Evolutionary conservation across 1,140 invertebrate genomes (phyloP), one percentile per base, ranked within the genome.

Genomic region (Arion vulgaris): DNA sequence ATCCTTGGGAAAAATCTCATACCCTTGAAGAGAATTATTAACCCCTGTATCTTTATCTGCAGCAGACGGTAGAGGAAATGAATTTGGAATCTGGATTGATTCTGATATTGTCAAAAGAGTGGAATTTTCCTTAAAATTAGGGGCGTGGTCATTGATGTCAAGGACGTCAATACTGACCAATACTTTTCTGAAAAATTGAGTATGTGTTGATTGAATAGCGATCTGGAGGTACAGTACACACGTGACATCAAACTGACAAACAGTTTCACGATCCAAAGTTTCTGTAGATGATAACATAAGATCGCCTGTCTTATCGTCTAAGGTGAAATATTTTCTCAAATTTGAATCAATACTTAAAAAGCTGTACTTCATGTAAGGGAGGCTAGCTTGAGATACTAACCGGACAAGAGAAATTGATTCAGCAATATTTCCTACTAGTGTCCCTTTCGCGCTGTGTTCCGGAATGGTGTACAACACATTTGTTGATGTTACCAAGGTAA

Each of bases 101-200:
- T 91, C 90, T 0, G 89, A 89, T 97, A 99, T 98, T 90, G 98
- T 97, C 0, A 99, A 95, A 89, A 96, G 94, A 94, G 99, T 96
- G 62, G 95, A 82, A 0, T 73, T 75, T 62, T 84, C 82, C 0
- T 75, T 74, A 80, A 91, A 91, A 9, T 79, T 57, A 15, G 91
- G 91, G 0, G 86, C 80, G 81, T 91, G 90, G 81, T 91, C 91
- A 83, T 91, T 91, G 38, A 88, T 81, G 80, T 91, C 95, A 45
- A 97, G 96, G 84, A 91, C 86, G 51, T 84, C 80, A 23, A 91
- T 69, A 28, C 83, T 84, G 2, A 91, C 79, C 17, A 80, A 49
- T 15, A 88, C 26, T 78, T 85, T 81, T 57, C 84, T 28, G 77
- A 87, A 81, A 83, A 80, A 84, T 62, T 87, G 82, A 81, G 74